Conservation (phyloP, 1,140 invertebrate genomes). For the Orius laevigatus region DNA sequence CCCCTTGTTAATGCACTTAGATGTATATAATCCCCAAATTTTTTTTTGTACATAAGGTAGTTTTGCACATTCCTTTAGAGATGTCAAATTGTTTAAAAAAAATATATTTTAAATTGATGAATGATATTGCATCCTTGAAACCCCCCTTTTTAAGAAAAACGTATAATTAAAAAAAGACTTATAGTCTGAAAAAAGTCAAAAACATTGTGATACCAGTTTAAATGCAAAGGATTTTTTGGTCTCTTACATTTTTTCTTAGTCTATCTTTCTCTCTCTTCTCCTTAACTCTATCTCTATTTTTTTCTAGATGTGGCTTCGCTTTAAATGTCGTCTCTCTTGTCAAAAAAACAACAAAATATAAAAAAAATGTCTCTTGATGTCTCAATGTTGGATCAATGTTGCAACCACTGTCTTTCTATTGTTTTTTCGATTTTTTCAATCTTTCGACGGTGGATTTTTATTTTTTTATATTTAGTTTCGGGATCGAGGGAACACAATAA, state of each 20-base stretch:
- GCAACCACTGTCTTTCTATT: conserved; percentile 4
- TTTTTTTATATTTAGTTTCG: neutral
- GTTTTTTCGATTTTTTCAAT: conserved; percentile 2
- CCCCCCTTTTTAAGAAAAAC: conserved; percentile 11
- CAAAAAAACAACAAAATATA: conserved; percentile 2
- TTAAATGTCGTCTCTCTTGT: conserved; percentile 11
- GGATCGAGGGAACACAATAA: neutral
- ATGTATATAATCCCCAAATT: no score
- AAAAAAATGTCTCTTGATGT: conserved; percentile 15
- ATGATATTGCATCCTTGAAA: no score
- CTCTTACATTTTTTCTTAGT: conserved; percentile 2
- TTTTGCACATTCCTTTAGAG: conserved; percentile 7
- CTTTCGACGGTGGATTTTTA: neutral
- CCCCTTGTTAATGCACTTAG: no score
- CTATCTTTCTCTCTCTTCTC: conserved; percentile 4
- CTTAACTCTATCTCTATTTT: conserved; percentile 3
- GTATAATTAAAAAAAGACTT: neutral
- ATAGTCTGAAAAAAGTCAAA: conserved; percentile 17
- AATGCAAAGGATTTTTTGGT: conserved; percentile 16
- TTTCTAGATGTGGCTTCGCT: conserved; percentile 12
- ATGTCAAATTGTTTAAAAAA: neutral
- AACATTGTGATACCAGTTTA: conserved; percentile 21
- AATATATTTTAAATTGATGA: no score
- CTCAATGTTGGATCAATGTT: conserved; percentile 15
- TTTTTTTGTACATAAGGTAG: conserved; percentile 4